Evolutionary conservation across 1,140 invertebrate genomes (phyloP), one percentile per base, ranked within the genome.

Genomic region (Brevipalpus yothersi): DNA sequence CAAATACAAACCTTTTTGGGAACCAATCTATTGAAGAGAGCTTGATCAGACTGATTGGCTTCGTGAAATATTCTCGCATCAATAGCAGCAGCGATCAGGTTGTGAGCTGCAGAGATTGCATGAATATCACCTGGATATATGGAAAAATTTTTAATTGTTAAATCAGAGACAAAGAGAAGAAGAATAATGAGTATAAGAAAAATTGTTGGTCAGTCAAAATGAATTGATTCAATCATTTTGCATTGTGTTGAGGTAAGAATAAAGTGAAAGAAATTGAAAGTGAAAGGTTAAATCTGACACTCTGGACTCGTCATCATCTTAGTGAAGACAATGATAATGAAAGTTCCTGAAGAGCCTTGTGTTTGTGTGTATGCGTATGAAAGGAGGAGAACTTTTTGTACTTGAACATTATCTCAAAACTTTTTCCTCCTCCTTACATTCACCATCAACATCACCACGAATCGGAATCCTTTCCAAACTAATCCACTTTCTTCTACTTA

Each of bases 61-160:
- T 99, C 95, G 70, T 99, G 94, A 73, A 96, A 97, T 66, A 93
- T 90, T 67, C 93, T 77, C 2, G 92, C 84, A 71, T 96, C 92
- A 62, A 81, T 74, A 58, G 77, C 76, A 21, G 79, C 93, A 19
- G 94, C 91, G 1, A 98, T 71, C 8, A 99, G 75, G 75, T 99
- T 99, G 72, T 98, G 96, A 9, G 95, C 94, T 5, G 91, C 92
- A 1, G 86, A 86, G 5, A 99, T 84, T 0, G 94, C 94, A 72
- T 99, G 95, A 64, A 98, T 96, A 69, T 99, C 95, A 49, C 65
- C 57, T 61, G 13, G 10, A 21, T n/a, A 39, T 40, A 9, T 15
- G 15, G 13, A 58, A 10, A 31, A 23, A 0, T 41, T 13, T 12
- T 31, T 41, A 58, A 41, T 11, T 47, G n/a, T 57, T 21, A 40